phyloP scores from a whole-genome alignment of 2,797 vertebrate species.

The Morelia viridis region DNA sequence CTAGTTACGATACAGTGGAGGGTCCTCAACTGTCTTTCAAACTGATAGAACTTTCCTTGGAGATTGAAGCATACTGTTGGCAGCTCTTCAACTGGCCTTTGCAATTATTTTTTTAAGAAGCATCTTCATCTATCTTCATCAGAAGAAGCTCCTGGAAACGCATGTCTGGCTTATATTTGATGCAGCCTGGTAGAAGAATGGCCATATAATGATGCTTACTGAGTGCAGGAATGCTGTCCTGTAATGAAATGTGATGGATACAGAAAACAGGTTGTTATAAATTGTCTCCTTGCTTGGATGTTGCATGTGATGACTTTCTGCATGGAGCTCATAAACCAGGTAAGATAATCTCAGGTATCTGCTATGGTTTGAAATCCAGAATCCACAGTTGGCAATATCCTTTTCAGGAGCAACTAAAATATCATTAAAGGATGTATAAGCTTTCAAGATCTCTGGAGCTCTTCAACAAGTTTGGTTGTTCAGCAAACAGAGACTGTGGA shows the following conservation, averaged over 20 bases:
- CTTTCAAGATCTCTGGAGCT: neutral
- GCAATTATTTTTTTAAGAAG: neutral
- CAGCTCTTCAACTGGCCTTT: neutral
- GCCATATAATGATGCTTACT: neutral
- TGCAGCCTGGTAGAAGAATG: neutral
- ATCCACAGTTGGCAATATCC: neutral
- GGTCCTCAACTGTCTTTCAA: conserved; percentile 38
- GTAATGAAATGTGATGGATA: neutral
- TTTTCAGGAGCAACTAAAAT: neutral
- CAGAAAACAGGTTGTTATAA: neutral
- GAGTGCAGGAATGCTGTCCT: neutral
- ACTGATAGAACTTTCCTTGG: conserved; percentile 24
- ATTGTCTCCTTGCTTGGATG: neutral
- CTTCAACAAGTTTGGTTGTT: neutral
- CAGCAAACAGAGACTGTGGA: neutral
- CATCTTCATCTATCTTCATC: neutral
- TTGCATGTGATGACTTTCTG: neutral
- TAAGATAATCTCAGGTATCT: neutral
- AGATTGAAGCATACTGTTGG: neutral
- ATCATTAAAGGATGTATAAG: neutral
- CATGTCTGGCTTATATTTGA: neutral
- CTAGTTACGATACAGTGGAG: conserved; percentile 37
- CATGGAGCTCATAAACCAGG: neutral
- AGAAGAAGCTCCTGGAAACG: neutral
- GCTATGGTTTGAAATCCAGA: neutral